Conservation (phyloP, 2,797 vertebrate species). For the Channallabes apus region DNA sequence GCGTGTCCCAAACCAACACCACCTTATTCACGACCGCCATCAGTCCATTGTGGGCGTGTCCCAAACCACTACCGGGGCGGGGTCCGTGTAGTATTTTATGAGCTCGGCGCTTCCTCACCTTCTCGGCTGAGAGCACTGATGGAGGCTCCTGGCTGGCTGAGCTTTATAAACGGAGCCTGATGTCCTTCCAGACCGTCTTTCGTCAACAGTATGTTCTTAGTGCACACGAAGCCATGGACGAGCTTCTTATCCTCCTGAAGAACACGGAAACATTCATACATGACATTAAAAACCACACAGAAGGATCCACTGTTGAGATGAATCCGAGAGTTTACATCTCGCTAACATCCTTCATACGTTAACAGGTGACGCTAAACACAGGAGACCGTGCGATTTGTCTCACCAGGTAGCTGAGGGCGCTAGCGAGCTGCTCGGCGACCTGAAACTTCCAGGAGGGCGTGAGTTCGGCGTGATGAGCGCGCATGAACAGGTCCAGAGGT, state of each 20-base stretch:
- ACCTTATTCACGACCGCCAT: neutral
- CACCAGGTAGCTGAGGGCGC: constrained; percentile 85
- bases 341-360: neutral
- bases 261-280: neutral
- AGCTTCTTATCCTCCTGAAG: constrained; percentile 85
- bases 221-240: constrained; percentile 84
- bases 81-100: neutral
- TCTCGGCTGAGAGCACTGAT: constrained; percentile 76
- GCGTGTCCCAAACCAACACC: neutral
- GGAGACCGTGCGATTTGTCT: constrained; percentile 42
- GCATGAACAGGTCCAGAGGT: constrained; percentile 85
- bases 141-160: constrained; percentile 83
- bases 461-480: constrained; percentile 74
- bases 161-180: constrained; percentile 82
- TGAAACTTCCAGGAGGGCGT: constrained; percentile 85
- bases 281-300: neutral
- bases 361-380: neutral
- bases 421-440: constrained; percentile 85
- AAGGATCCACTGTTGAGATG: too few relatives aligned
- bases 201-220: constrained; percentile 84
- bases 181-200: constrained; percentile 76
- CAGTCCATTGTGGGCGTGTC: neutral
- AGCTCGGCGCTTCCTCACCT: constrained; percentile 63
- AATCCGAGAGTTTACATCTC: neutral
- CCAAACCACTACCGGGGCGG: neutral